Base-by-base conservation (phyloP, 2,888 invertebrate species). In the Microchrysa polita region DNA sequence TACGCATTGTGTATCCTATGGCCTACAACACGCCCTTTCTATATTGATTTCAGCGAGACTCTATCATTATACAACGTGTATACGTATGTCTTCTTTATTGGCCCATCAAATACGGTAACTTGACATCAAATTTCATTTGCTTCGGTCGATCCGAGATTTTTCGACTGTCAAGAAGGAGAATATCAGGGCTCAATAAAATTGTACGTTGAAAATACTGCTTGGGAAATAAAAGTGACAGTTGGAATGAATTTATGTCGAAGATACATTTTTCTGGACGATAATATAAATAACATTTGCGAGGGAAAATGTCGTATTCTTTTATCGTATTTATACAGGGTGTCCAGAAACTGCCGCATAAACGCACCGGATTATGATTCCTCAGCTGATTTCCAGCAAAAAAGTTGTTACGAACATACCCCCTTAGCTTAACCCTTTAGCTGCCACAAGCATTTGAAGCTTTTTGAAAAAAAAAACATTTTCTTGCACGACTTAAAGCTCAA, bases 81-180 rank as follows among this genome's bases (percentile, higher is more conserved):
- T 69, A 65, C 22, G 20, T 48, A 18, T 55, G 16, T 59, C 55
- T 69, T 57, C 55, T 69, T 69, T 69, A 69, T 69, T 69, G 40
- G 69, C 22, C 22, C 69, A 69, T 69, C 69, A 69, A 69, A 69
- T 69, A 69, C 69, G 69, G 69, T 55, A 69, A 69, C 57, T 57
- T 57, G 57, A 69, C 69, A 69, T 69, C 69, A 57, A 69, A 57
- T 69, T 69, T 69, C 69, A 69, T 27, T 69, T 34, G 55, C 16
- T 22, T 52, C 20, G 40, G 55, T 20, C 55, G 44, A 18, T 40
- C 40, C n/a, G 61, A n/a, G 55, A 40, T 69, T 65, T 53, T 40
- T 57, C n/a, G 61, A n/a, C 40, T 42, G 18, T n/a, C 61, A 16
- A 16, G 20, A 63, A 40, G 40, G 23, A 16, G 20, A 63, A 40